phyloP scores from a whole-genome alignment of 37 sponge, comb jelly and placozoan genomes.

The Dysidea cf. avara region DNA sequence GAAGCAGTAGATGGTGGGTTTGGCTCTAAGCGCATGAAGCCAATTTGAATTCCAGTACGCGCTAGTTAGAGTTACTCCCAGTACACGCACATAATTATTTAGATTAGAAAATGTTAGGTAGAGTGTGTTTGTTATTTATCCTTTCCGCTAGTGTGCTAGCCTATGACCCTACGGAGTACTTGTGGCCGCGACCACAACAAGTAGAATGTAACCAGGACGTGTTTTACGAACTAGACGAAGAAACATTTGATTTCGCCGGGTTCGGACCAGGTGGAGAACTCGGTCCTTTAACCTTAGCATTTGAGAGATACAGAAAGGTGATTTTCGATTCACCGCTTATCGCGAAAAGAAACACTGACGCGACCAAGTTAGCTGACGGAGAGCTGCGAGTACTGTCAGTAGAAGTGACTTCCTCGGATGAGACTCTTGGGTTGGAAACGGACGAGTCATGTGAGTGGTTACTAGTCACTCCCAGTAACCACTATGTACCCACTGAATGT shows the following conservation, averaged over 20 bases:
- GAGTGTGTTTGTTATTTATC: too few relatives aligned
- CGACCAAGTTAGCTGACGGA: background rate
- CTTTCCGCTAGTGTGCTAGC: too few relatives aligned
- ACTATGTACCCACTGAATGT: too few relatives aligned
- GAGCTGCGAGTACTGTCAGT: conserved; percentile 29
- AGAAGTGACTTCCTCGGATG: conserved; percentile 28
- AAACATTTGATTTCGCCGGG: conserved; percentile 35
- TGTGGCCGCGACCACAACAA: conserved; percentile 48
- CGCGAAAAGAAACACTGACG: conserved; percentile 31
- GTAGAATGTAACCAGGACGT: background rate
- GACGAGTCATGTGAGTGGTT: conserved; percentile 66
- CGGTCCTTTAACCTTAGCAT: conserved; percentile 42
- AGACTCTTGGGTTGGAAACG: conserved; percentile 37
- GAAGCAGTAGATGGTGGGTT: too few relatives aligned
- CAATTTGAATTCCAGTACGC: too few relatives aligned
- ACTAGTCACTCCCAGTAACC: too few relatives aligned
- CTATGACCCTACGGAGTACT: conserved; percentile 30
- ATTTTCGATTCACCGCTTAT: conserved; percentile 49
- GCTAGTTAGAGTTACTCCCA: too few relatives aligned
- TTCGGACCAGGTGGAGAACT: conserved; percentile 39
- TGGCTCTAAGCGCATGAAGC: too few relatives aligned
- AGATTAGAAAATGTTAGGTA: too few relatives aligned
- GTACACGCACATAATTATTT: too few relatives aligned
- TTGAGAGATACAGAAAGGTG: conserved; percentile 52
- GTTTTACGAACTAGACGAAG: conserved; percentile 27